Conservation (phyloP, 1,140 invertebrate species). For the Drosophila yakuba region DNA sequence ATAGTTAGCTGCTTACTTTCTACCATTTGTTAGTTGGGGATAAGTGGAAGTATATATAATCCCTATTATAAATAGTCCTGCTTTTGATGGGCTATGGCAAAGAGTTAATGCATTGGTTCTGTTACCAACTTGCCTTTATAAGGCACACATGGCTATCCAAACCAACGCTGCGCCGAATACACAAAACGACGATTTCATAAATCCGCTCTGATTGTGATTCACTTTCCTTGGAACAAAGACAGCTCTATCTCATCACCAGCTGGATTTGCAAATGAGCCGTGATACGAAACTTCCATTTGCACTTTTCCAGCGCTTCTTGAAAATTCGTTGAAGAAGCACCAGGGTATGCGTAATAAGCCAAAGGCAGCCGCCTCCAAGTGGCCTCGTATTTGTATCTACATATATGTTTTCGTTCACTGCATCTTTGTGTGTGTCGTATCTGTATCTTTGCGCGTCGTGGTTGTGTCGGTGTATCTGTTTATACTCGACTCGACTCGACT, state of each 20-base stretch:
- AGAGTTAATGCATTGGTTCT: not conserved
- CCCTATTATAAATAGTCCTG: no score
- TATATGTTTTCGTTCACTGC: not conserved
- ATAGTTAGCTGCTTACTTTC: no score
- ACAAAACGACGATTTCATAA: slow-evolving; percentile 14
- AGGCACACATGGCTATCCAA: not conserved
- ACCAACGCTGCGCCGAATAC: not conserved
- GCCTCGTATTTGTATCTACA: slow-evolving; percentile 27
- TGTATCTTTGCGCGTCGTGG: not conserved
- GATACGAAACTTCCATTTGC: slow-evolving; percentile 29
- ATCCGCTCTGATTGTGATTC: slow-evolving; percentile 10
- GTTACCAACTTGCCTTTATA: not conserved
- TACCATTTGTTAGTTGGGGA: not conserved
- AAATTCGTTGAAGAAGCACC: slow-evolving; percentile 13
- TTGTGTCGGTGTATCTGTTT: slow-evolving; percentile 40
- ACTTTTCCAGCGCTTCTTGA: slow-evolving; percentile 25
- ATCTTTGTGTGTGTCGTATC: not conserved
- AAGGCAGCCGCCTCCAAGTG: slow-evolving; percentile 28
- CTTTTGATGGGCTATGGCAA: not conserved
- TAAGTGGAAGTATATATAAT: no score
- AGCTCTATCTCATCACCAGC: slow-evolving; percentile 24
- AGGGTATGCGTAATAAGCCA: slow-evolving; percentile 22
- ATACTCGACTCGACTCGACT: slow-evolving; percentile 4
- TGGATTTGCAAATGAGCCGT: slow-evolving; percentile 3
- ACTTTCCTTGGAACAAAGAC: slow-evolving; percentile 34